A percentile compares a stretch with the other conserved stretches of the same genome.
These are phyloP conservation scores for Strigamia transsilvanica DNA, from an alignment of 2,888 invertebrate species.

Conservation along the genomic window DNA sequence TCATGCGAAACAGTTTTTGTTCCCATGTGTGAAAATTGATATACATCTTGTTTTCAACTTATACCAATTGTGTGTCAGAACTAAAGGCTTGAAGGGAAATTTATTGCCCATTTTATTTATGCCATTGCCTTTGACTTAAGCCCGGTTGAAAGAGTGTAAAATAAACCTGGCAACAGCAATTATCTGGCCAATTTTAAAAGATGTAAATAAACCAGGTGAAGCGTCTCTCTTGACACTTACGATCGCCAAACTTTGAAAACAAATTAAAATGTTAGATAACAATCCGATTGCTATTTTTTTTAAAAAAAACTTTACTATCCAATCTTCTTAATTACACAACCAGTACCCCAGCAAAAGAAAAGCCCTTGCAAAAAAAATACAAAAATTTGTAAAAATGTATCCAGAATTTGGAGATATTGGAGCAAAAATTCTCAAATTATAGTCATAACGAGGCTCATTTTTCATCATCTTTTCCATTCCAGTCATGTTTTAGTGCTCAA, in stretches of 20 bases:
- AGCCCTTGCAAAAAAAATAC: too few relatives aligned
- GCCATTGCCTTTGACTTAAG: conserved; percentile 37
- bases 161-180: conserved; percentile 32
- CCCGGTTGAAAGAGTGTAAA: conserved; percentile 19
- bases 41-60: not conserved
- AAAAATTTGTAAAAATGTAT: too few relatives aligned
- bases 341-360: too few relatives aligned
- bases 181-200: not conserved
- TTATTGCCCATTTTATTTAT: conserved; percentile 35
- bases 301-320: too few relatives aligned
- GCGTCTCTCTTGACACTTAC: conserved; percentile 29
- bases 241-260: conserved; percentile 12
- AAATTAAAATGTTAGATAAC: not conserved
- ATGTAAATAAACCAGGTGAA: conserved; percentile 32
- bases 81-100: not conserved
- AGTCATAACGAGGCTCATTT: too few relatives aligned
- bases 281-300: too few relatives aligned
- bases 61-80: conserved; percentile 32
- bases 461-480: too few relatives aligned
- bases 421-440: too few relatives aligned
- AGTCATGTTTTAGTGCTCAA: too few relatives aligned
- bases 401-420: too few relatives aligned
- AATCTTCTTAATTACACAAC: too few relatives aligned
- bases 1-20: not conserved
- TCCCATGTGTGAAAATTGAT: not conserved